phyloP scores from a whole-genome alignment of 2,888 invertebrate species.

The Eupsilia transversa region DNA sequence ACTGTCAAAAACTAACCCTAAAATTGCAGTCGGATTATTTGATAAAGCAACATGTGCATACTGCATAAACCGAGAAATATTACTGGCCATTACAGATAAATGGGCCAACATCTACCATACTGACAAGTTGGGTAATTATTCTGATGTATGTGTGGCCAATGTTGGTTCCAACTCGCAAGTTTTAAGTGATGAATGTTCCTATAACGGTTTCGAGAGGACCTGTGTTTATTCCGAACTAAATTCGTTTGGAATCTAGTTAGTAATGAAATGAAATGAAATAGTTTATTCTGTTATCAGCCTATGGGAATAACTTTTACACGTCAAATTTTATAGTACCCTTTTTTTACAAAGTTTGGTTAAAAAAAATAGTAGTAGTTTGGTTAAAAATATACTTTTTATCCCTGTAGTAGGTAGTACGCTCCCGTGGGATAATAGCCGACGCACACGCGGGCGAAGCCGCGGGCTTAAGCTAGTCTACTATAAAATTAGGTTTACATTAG shows the following conservation, averaged over 20 bases:
- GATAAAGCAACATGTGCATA: conserved; percentile 6
- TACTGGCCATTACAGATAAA: conserved; percentile 38
- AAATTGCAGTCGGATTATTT: neutral
- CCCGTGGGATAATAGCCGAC: neutral
- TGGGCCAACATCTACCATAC: conserved; percentile 37
- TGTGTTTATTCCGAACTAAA: neutral
- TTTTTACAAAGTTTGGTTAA: no score
- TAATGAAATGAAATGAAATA: no score
- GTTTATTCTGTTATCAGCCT: no score
- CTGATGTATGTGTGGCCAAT: conserved; percentile 36
- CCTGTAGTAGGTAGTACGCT: neutral
- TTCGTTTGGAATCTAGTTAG: no score
- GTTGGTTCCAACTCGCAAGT: conserved; percentile 31
- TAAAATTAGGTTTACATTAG: conserved; percentile 15
- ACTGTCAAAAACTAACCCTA: no score
- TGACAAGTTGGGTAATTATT: conserved; percentile 48
- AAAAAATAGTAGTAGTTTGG: no score
- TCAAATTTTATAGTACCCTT: no score
- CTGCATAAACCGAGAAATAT: conserved; percentile 30
- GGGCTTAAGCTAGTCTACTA: no score
- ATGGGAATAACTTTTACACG: no score
- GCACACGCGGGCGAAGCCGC: no score
- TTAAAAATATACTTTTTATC: neutral
- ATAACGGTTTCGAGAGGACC: neutral
- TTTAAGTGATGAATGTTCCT: conserved; percentile 13